These are phyloP conservation scores for Cosmia pyralina DNA, from an alignment of 2,888 invertebrate genomes.

Conservation along the genomic window DNA sequence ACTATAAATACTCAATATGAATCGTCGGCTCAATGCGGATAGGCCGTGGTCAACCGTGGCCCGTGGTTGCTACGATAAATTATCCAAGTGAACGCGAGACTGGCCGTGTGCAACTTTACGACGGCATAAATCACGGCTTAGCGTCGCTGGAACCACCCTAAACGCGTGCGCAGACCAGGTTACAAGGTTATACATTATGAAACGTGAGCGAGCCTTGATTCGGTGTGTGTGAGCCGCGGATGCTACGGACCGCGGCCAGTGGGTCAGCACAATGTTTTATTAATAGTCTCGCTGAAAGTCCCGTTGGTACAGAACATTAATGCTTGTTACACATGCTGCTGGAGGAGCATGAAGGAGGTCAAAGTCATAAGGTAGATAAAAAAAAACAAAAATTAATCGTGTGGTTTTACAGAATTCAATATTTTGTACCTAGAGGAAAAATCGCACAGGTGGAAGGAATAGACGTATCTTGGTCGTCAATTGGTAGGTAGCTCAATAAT, in stretches of 20 bases:
- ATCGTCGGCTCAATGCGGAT: conserved; percentile 77
- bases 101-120: conserved; percentile 87
- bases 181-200: conserved; percentile 72
- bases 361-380: neutral
- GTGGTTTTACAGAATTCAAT: neutral
- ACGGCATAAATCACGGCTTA: conserved; percentile 84
- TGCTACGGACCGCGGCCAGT: conserved; percentile 62
- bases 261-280: conserved; percentile 65
- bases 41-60: conserved; percentile 83
- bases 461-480: neutral
- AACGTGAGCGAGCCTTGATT: conserved; percentile 68
- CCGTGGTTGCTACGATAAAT: conserved; percentile 79
- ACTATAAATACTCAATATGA: conserved; percentile 73
- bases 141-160: conserved; percentile 79
- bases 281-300: conserved; percentile 46
- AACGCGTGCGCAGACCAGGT: conserved; percentile 69
- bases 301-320: conserved; percentile 38
- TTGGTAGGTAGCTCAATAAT: neutral
- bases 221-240: conserved; percentile 64
- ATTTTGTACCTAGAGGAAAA: neutral
- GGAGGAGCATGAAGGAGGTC: neutral
- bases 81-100: conserved; percentile 88
- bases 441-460: neutral
- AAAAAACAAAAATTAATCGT: neutral
- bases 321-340: conserved; percentile 10